Evolutionary conservation across 2,888 invertebrate genomes (phyloP).

Genomic region (Vesta saturnalis): DNA sequence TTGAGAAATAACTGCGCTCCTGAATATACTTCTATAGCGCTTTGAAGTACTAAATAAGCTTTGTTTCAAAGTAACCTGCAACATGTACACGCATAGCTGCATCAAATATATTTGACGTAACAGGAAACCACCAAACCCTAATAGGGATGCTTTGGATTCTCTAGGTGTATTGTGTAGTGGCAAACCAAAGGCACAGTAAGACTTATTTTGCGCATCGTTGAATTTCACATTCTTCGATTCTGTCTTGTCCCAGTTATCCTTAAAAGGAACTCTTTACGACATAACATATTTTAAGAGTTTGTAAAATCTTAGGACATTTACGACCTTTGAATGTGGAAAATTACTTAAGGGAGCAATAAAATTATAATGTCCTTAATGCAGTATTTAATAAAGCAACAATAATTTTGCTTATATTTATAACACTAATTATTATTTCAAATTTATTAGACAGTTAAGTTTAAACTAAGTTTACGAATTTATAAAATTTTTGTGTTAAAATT

Average conservation of each 20-base stretch:
- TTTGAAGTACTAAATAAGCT: conserved; percentile 13
- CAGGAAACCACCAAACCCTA: conserved; percentile 22
- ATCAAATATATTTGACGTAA: conserved; percentile 24
- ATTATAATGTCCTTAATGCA: conserved; percentile 4
- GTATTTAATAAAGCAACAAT: conserved; percentile 2
- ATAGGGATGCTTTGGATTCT: conserved; percentile 31
- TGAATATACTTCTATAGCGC: background rate
- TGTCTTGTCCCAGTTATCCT: conserved; percentile 29
- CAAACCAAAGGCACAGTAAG: conserved; percentile 25
- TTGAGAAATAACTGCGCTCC: conserved; percentile 17
- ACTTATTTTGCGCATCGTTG: conserved; percentile 34
- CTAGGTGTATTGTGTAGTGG: conserved; percentile 27
- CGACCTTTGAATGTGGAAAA: conserved; percentile 12
- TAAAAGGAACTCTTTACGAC: conserved; percentile 21
- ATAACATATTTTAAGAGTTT: conserved; percentile 12
- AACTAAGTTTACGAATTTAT: too few species aligned
- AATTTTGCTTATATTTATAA: too few species aligned
- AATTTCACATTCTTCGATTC: conserved; percentile 35
- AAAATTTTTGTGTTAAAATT: too few species aligned
- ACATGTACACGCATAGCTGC: conserved; percentile 10
- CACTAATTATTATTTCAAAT: too few species aligned
- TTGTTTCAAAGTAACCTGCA: conserved; percentile 13
- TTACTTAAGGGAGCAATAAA: conserved; percentile 3
- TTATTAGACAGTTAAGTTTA: too few species aligned
- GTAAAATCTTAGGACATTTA: conserved; percentile 11